Evolutionary conservation across 1,140 invertebrate genomes (phyloP), one percentile per base, ranked within the genome.

Genomic region (Ctenoplectra terminalis): DNA sequence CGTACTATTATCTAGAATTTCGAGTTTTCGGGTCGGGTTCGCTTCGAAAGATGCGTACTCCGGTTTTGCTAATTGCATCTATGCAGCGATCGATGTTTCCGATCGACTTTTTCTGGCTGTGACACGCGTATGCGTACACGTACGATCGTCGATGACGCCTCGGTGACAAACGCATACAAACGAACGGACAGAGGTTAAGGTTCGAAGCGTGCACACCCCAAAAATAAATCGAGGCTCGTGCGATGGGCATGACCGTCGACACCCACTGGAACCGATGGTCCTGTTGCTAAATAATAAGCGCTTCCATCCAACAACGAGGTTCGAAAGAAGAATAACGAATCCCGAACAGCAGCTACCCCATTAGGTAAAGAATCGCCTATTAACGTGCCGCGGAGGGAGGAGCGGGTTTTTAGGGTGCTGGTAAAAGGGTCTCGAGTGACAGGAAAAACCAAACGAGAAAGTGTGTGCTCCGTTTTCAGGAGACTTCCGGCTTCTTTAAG

Each of bases 381-480:
- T 89, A 89, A 56, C 52, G 67, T 46, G 37, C 58, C 67, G 50
- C 43, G 61, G 78, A 64, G 72, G 87, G 84, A 52, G 81, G 73
- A 80, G 83, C 77, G 64, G 50, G 29, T 66, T 82, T 72, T 83
- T 50, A 67, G 70, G 52, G 83, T 13, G 77, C 73, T 48, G 20
- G 54, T 34, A 78, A 82, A 87, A 83, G 71, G 78, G 73, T 89
- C 82, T 89, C 87, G 48, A 81, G 73, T 89, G 80, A 89, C 88
- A 88, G 87, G 87, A 89, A 89, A 82, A 84, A 60, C 23, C 40
- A 43, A 76, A 83, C 66, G 63, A 77, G 81, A 85, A 78, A 83
- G 60, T 34, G 31, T 50, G 60, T 26, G 54, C 61, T 80, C 85
- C 46, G 72, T 75, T 89, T 85, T 86, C 76, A 63, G 29, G 2